Base-by-base conservation (phyloP, 2,113 vertebrate genomes). In the Xenopus tropicalis region DNA sequence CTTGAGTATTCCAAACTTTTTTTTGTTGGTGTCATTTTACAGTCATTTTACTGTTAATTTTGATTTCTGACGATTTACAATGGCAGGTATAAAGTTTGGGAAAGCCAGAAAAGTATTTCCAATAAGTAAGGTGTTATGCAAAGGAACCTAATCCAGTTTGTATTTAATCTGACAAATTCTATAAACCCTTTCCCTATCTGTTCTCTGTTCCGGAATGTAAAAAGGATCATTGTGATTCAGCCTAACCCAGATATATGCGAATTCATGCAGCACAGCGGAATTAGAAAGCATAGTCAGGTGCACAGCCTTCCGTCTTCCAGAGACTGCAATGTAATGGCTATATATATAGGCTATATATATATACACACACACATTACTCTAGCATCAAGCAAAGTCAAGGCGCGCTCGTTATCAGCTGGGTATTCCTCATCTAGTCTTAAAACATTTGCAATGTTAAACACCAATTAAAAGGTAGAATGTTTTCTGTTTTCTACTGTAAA, bases 1-100 rank as follows among this genome's bases (percentile, higher is more conserved):
- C 66, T 75, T 69, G 59, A 69, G 66, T 42, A 63, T 68, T 69
- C 25, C 24, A 75, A 75, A 69, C 44, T 69, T 63, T 74, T 59
- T 54, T 51, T 54, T 65, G 6, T 37, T 37, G 29, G 29, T 74
- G 66, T 75, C 57, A 75, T 69, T 75, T 75, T 44, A 69, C 14
- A 75, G 58, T 69, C 73, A 63, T 43, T 56, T 37, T 69, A 63
- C 69, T 75, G 65, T 24, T 69, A 61, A 69, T 75, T 75, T 54
- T 54, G 13, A 74, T 62, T 66, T 75, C 66, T 13, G 69, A 69
- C 61, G 46, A 62, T 75, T 75, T 69, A 69, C 65, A 62, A 68
- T 63, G 65, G 58, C 73, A 69, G 59, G 69, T 46, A 62, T 58
- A 62, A 75, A 62, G 58, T 69, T 75, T 62, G 73, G 25, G 68